These are phyloP conservation scores for Catostylus mosaicus DNA, from an alignment of 30 jellyfish, hydroid and myxozoan species.

Conservation along the genomic window DNA sequence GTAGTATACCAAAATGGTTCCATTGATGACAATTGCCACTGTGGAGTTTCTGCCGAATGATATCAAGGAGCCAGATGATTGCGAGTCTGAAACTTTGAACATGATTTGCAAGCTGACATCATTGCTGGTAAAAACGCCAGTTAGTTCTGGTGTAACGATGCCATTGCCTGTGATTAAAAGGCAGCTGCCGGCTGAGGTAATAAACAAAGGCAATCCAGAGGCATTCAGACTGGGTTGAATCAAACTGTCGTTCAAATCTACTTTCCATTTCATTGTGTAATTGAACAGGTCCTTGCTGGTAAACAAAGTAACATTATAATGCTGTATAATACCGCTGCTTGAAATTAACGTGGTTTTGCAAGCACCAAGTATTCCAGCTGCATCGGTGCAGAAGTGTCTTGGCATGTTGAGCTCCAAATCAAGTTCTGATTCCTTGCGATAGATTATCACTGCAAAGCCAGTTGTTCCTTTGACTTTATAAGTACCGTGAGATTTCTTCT, in stretches of 20 bases:
- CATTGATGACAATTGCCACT: constrained; percentile 43
- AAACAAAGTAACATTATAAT: constrained; percentile 29
- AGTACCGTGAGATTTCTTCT: constrained; percentile 19
- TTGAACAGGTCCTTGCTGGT: constrained; percentile 21
- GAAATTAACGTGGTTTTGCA: constrained; percentile 4
- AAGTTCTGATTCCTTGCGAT: constrained; percentile 7
- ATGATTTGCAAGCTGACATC: constrained; percentile 45
- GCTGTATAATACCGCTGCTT: not conserved
- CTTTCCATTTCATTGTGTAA: constrained; percentile 42
- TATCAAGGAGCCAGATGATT: constrained; percentile 37
- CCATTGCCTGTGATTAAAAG: constrained; percentile 27
- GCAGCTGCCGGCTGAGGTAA: constrained; percentile 60
- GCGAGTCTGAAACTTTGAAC: constrained; percentile 42
- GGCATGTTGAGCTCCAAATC: constrained; percentile 45
- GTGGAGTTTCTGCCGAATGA: constrained; percentile 54
- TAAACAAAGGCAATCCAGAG: constrained; percentile 27
- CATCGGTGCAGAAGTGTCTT: constrained; percentile 19
- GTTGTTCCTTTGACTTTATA: constrained; percentile 18
- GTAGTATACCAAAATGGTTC: constrained; percentile 24
- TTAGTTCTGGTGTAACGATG: constrained; percentile 46
- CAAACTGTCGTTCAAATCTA: not conserved
- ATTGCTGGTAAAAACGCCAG: constrained; percentile 27
- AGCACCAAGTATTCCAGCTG: constrained; percentile 51
- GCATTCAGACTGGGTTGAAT: constrained; percentile 51
- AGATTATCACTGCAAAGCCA: constrained; percentile 24